A percentile compares a stretch with the other conserved stretches of the same genome.
phyloP scores from a whole-genome alignment of 2,113 vertebrate genomes.

The Balaeniceps rex region DNA sequence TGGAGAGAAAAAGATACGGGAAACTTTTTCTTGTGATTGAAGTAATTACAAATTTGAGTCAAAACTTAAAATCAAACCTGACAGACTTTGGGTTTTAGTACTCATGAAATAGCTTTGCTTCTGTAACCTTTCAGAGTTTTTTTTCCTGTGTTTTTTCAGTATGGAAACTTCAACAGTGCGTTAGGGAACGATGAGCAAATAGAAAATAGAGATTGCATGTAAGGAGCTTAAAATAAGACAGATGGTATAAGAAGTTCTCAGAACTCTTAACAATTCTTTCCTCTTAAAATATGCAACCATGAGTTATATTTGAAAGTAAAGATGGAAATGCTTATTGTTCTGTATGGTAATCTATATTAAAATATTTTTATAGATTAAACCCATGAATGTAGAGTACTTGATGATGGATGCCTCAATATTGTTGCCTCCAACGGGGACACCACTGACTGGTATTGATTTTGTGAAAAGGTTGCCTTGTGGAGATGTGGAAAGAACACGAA shows the following conservation, averaged over 20 bases:
- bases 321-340: background rate
- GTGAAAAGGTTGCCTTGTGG: conserved; percentile 96
- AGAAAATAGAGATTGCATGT: background rate
- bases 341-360: background rate
- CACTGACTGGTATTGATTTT: conserved; percentile 96
- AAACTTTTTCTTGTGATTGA: background rate
- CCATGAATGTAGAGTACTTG: conserved; percentile 96
- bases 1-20: background rate
- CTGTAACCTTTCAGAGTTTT: background rate
- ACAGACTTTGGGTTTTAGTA: background rate
- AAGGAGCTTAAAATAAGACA: background rate
- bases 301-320: background rate
- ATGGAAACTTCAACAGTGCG: background rate
- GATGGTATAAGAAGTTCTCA: background rate
- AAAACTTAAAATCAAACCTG: background rate
- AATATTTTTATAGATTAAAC: conserved; percentile 84
- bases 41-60: background rate
- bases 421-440: conserved; percentile 94
- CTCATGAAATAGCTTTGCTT: background rate
- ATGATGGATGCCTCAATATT: conserved; percentile 99
- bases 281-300: background rate
- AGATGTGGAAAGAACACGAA: conserved; percentile 92
- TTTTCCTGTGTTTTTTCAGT: background rate
- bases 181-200: background rate
- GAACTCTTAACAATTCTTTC: background rate